Conservation (phyloP, 2,113 vertebrate species). For the Anser cygnoides region DNA sequence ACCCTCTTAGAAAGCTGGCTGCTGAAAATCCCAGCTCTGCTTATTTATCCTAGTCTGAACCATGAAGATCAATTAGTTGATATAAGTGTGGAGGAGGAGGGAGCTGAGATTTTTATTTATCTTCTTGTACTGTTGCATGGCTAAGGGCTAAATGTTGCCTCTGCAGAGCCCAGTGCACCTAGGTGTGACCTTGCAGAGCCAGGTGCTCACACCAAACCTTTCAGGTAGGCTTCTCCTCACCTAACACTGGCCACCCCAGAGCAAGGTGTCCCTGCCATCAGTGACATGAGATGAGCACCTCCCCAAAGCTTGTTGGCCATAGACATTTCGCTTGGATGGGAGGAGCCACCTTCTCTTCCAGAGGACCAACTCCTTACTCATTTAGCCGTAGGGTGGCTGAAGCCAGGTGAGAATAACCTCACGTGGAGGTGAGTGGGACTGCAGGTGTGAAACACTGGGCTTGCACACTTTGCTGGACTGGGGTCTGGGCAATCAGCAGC, state of each 20-base stretch:
- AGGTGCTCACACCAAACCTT: neutral
- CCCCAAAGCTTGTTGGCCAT: neutral
- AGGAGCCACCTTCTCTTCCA: neutral
- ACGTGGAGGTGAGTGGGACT: too few relatives aligned
- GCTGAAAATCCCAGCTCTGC: neutral
- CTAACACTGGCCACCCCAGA: rapidly evolving
- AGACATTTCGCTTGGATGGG: neutral
- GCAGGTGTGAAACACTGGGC: neutral
- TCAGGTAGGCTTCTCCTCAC: neutral
- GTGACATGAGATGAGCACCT: rapidly evolving
- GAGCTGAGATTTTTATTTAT: neutral
- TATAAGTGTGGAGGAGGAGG: rapidly evolving
- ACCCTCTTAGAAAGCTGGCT: neutral
- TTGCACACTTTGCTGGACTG: neutral
- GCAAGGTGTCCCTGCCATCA: neutral
- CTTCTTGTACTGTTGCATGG: neutral
- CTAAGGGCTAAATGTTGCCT: neutral
- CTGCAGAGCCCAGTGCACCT: neutral
- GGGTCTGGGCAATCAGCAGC: neutral
- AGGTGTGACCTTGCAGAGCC: neutral
- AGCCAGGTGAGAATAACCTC: neutral
- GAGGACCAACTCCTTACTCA: neutral
- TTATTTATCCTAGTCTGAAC: neutral
- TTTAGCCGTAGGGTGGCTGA: neutral
- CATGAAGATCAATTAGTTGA: neutral